A percentile compares a stretch with the other conserved stretches of the same genome.
phyloP scores from a whole-genome alignment of 2,113 vertebrate genomes.

The Panurus biarmicus region DNA sequence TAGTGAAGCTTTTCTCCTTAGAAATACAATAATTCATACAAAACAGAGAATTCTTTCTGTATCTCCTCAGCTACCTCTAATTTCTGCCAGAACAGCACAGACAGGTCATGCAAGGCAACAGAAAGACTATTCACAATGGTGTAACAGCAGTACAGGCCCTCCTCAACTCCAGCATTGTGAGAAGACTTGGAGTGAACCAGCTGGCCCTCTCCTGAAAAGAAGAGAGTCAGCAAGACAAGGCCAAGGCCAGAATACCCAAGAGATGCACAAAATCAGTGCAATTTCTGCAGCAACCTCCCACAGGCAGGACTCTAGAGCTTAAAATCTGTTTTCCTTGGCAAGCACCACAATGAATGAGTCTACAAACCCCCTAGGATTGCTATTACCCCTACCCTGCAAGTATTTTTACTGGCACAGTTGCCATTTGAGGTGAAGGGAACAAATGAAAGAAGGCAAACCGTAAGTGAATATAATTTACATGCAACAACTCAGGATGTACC shows the following conservation, averaged over 20 bases:
- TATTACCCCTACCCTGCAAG: slow-evolving; percentile 11
- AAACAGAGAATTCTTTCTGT: background rate
- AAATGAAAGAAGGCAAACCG: background rate
- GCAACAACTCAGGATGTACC: background rate
- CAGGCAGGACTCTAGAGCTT: slow-evolving; percentile 39
- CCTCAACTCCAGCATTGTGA: background rate
- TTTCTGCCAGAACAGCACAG: background rate
- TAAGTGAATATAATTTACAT: background rate
- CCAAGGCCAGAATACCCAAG: slow-evolving; percentile 40
- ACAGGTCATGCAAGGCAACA: slow-evolving; percentile 25
- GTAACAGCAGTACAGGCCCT: background rate
- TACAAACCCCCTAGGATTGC: background rate
- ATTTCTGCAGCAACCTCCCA: slow-evolving; percentile 42
- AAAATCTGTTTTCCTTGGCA: slow-evolving; percentile 61
- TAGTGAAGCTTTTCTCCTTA: background rate
- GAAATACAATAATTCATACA: background rate
- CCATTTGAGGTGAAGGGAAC: background rate
- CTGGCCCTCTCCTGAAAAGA: slow-evolving; percentile 34
- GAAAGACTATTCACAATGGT: background rate
- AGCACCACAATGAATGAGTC: background rate
- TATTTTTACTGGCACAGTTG: background rate
- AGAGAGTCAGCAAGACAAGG: background rate
- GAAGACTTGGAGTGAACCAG: slow-evolving; percentile 24
- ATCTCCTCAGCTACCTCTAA: background rate
- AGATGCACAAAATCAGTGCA: slow-evolving; percentile 26